Base-by-base conservation (phyloP, 2,113 vertebrate species). In the Leucoraja erinaceus region DNA sequence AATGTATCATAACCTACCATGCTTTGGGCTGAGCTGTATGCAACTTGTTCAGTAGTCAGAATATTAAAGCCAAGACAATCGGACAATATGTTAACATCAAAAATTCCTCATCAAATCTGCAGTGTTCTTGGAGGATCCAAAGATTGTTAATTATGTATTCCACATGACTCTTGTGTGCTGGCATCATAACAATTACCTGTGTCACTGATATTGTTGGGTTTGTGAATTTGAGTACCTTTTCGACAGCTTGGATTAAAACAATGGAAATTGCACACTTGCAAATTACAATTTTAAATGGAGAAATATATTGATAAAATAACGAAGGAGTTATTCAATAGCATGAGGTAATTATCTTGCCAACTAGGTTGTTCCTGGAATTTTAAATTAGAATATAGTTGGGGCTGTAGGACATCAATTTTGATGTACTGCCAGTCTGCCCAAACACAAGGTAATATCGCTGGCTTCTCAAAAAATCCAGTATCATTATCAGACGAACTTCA, bases 261-360 rank as follows among this genome's bases (percentile, higher is more conserved):
- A 38, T 38, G 33, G 9, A 91, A 91, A 72, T 72, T 54, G 11
- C 66, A 72, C 33, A 91, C 90, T 54, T 28, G 66, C 68, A 91
- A 91, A 72, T 91, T 5, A 72, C 72, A 47, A 91, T 91, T 91
- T 61, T 14, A 70, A 91, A 91, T 31, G 68, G 20, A 74, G 38
- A 91, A 25, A 70, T 72, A 6, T 54, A 18, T 38, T 91, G 66
- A 74, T 91, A 72, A 54, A 72, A 91, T 54, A 91, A 38, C 66
- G 28, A 28, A 9, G 68, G 33, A 72, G 68, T 74, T 72, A 91
- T 91, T 91, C 31, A 72, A 54, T 72, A 28, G 90, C 68, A 74
- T 54, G 38, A 74, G 54, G 66, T 74, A 72, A 91, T 91, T 91
- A 91, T 91, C 68, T 74, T 70, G 38, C 38, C 33, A 72, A 74